Percentiles rank a stretch among this genome's conserved stretches.
Evolutionary conservation across 92 coral and sea anemone genomes (phyloP).

Genomic region (Zoanthus sansibaricus): DNA sequence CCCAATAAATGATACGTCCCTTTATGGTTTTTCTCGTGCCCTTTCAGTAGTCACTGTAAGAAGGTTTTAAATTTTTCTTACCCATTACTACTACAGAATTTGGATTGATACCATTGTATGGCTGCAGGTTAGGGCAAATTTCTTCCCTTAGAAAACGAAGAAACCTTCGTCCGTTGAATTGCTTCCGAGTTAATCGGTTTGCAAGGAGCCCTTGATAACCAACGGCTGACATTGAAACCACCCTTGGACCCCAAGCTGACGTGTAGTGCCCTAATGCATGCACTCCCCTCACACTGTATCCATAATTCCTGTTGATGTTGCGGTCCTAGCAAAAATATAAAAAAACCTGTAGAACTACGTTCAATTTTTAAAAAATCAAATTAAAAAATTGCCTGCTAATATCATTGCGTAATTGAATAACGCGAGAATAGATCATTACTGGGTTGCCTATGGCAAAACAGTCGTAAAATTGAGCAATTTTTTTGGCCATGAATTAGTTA

Average conservation of each 20-base stretch:
- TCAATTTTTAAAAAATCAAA: not conserved
- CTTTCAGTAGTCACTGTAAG: not conserved
- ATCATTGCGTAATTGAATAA: not conserved
- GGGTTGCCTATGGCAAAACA: too few species aligned
- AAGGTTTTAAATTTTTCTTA: slow-evolving; percentile 24
- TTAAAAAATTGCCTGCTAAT: not conserved
- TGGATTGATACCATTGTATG: slow-evolving; percentile 60
- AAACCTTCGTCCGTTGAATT: slow-evolving; percentile 44
- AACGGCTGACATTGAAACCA: slow-evolving; percentile 50
- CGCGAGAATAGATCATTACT: not conserved
- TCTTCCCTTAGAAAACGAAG: slow-evolving; percentile 49
- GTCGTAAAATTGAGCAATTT: too few species aligned
- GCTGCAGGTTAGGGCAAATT: slow-evolving; percentile 60
- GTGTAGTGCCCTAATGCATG: slow-evolving; percentile 46
- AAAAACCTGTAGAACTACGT: not conserved
- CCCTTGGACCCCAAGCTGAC: slow-evolving; percentile 56
- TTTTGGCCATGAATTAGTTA: too few species aligned
- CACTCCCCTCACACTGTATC: slow-evolving; percentile 52
- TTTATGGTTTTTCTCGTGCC: not conserved
- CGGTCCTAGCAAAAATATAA: slow-evolving; percentile 48
- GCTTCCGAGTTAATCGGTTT: slow-evolving; percentile 20
- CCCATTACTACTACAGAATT: slow-evolving; percentile 65
- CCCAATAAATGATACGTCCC: not conserved
- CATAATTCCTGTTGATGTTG: slow-evolving; percentile 57
- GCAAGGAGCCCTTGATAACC: slow-evolving; percentile 54